Base-by-base conservation (phyloP, 2,113 vertebrate genomes). In the Chamaea fasciata region DNA sequence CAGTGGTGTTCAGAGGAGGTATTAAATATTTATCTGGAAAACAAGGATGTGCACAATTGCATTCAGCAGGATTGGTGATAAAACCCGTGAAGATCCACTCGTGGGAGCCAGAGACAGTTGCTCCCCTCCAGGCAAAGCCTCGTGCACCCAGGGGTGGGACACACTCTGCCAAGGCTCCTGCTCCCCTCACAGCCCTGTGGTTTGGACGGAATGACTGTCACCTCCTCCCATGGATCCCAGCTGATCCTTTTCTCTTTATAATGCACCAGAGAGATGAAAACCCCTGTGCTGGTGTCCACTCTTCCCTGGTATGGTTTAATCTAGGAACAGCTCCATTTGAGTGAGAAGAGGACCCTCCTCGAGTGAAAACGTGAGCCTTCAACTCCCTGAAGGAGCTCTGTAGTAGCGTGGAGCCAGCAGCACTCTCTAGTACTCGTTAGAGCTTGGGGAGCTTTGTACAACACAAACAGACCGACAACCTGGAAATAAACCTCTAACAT, bases 401-500 rank as follows among this genome's bases (percentile, higher is more conserved):
- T 15, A 39, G 27, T 8, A 39, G 39, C 2, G 17, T 55, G 56
- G 55, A 90, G 70, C 55, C 79, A 95, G 67, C 49, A 83, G 52
- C 75, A 57, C 50, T 35, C 35, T 50, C 57, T n/a, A 60, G 53
- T 79, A 80, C 69, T 86, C 1, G 0, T 35, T 37, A 70, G 86
- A 75, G 41, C 55, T 65, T 46, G 57, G 44, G 79, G 77, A 87
- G 77, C 15, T 73, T 60, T 46, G 41, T 76, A 1, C 13, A 57
- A 76, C 44, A 85, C 62, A 71, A 55, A 91, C 33, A 95, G 67
- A 79, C 24, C 0, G 0, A 78, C 78, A 92, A 87, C 85, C 39
- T 91, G 93, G 87, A 94, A 80, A 95, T 55, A 90, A 94, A 91
- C 67, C 47, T 74, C 70, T 20, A 73, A 74, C 89, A 83, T 87